These are phyloP conservation scores for Tamias sibiricus DNA, from an alignment of 2,113 vertebrate species.

Conservation along the genomic window DNA sequence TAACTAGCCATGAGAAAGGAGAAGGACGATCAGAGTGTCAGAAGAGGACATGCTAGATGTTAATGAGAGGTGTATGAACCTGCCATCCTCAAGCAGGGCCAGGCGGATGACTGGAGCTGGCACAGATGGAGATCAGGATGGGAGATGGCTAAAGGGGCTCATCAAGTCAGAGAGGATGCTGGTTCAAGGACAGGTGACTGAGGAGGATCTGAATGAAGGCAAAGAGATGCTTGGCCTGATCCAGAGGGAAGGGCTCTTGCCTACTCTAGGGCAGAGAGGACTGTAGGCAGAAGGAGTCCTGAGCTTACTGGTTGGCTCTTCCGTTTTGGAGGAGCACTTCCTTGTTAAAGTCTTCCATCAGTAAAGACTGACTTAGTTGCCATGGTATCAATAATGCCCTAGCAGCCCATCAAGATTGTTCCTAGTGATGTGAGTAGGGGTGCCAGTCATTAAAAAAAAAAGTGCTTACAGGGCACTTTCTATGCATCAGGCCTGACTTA, in stretches of 20 bases:
- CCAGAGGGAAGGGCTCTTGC: not conserved
- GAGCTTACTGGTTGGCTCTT: not conserved
- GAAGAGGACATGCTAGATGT: not conserved
- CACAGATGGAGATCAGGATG: not conserved
- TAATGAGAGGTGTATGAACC: not conserved
- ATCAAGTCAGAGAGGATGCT: not conserved
- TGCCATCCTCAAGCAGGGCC: not conserved
- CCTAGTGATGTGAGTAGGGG: not conserved
- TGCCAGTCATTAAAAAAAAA: not conserved
- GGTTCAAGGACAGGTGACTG: not conserved
- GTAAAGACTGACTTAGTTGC: not conserved
- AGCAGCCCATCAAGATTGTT: not conserved
- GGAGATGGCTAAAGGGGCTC: not conserved
- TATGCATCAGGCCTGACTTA: not conserved
- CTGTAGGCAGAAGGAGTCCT: not conserved
- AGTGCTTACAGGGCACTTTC: not conserved
- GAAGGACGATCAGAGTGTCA: not conserved
- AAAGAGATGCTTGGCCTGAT: not conserved
- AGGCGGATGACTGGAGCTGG: not conserved
- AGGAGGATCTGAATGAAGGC: not conserved
- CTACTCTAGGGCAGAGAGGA: not conserved
- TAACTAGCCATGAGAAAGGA: not conserved
- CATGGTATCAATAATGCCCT: not conserved
- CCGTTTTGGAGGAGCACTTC: not conserved
- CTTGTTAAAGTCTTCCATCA: slow-evolving; percentile 15